These are phyloP conservation scores for Amniataba percoides DNA, from an alignment of 2,797 vertebrate species.

Conservation along the genomic window DNA sequence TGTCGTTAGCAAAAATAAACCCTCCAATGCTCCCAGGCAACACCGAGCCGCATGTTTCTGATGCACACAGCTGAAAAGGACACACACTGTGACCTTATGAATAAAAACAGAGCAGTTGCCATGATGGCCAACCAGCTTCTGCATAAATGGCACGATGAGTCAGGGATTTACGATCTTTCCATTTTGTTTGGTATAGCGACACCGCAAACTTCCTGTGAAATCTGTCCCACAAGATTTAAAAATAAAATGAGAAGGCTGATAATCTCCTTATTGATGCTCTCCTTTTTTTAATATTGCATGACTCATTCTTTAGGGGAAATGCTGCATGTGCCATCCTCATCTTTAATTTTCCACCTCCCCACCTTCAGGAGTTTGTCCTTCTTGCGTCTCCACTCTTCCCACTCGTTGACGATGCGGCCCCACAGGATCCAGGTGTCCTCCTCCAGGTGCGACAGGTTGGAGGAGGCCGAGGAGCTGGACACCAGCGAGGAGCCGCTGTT, in stretches of 20 bases:
- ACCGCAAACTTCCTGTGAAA: slow-evolving; percentile 9
- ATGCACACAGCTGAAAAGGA: neutral
- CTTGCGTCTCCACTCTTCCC: slow-evolving; percentile 96
- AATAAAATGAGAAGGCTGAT: slow-evolving; percentile 22
- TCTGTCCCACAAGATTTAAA: neutral
- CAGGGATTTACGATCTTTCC: slow-evolving; percentile 17
- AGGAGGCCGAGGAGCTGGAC: slow-evolving; percentile 98
- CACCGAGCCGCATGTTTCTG: slow-evolving; percentile 12
- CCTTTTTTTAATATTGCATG: slow-evolving; percentile 8
- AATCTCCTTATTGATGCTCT: slow-evolving; percentile 16
- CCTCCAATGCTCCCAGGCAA: neutral
- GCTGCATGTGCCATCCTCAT: neutral
- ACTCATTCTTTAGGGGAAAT: slow-evolving; percentile 7
- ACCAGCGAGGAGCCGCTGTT: slow-evolving; percentile 98
- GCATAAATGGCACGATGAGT: slow-evolving; percentile 7
- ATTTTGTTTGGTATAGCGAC: neutral
- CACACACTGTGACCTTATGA: neutral
- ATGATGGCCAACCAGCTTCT: neutral
- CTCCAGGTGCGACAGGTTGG: slow-evolving; percentile 97
- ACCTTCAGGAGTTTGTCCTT: slow-evolving; percentile 99
- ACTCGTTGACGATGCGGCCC: slow-evolving; percentile 99
- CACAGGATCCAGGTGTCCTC: slow-evolving; percentile 98
- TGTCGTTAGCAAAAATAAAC: neutral
- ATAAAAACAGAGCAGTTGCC: slow-evolving; percentile 9
- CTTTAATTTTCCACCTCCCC: slow-evolving; percentile 33